Base-by-base conservation (phyloP, 2,113 vertebrate species). In the Aphelocoma coerulescens region DNA sequence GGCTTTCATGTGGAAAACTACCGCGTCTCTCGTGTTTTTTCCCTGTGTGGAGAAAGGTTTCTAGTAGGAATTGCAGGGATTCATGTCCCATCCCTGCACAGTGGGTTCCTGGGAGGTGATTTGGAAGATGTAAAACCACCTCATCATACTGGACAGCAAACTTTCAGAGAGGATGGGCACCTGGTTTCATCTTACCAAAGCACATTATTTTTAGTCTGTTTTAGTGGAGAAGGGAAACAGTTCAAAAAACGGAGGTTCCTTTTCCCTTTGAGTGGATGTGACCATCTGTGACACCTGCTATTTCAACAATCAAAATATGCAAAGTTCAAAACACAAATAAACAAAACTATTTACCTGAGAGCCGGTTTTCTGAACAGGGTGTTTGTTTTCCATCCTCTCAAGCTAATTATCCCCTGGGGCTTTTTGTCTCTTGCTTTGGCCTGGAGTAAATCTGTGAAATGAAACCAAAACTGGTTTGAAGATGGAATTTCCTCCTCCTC, bases 381-480 rank as follows among this genome's bases (percentile, higher is more conserved):
- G 37, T 74, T 93, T 90, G 55, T 44, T 83, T 89, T 80, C 30
- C 48, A 41, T 62, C 22, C 51, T 80, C n/a, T 35, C 14, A 8
- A 96, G 19, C 19, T 82, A 57, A 72, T 69, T 73, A 24, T 33
- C 12, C 32, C 66, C 67, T 61, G 30, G 5, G 41, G 20, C 16
- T 43, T 65, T 89, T 71, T 54, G 3, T 67, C 16, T 82, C 13
- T 46, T 63, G 11, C 41, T 92, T 74, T 85, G 44, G 39, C 30
- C 10, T 85, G 35, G 7, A 23, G 48, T 28, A 52, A 57, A 82
- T 65, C 13, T 6, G 9, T 37, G 71, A 95, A 93, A 91, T 30
- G 54, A 93, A 96, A 96, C 41, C 1, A 4, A 94, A 95, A 79
- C 89, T 62, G 32, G 4, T 68, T 78, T 82, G 77, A 87, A 87